Base-by-base conservation (phyloP, 2,797 vertebrate species). In the Pitangus sulphuratus region DNA sequence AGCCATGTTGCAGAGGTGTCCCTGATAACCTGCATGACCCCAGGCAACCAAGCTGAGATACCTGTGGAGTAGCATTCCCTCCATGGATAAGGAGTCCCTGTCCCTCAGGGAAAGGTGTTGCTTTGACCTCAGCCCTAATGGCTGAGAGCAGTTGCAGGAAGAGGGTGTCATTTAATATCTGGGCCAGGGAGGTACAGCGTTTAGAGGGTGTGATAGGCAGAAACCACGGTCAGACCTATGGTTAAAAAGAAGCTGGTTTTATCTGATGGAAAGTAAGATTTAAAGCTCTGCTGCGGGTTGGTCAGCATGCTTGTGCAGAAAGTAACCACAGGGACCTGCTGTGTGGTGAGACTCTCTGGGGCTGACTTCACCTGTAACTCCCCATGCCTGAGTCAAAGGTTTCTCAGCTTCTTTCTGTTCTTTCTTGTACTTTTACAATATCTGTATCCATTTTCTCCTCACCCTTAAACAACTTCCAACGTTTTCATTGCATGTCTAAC, bases 401-500 rank as follows among this genome's bases (percentile, higher is more conserved):
- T 91, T 56, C 62, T 62, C 33, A 5, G 0, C 85, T 82, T 71
- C 22, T 66, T 70, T 54, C 61, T 91, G 54, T 37, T 93, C 68
- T 81, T 58, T 79, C 54, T 84, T 87, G 69, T 90, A 75, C 40
- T 42, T 82, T 91, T 91, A 84, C 87, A 87, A 61, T 91, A 84
- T 74, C 66, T 76, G 33, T 88, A 79, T 93, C 83, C 70, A 31
- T 89, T 88, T 94, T 79, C 58, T 79, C 15, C 17, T 93, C 83
- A 66, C 65, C 44, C 40, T 94, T 95, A 94, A 95, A 86, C 62
- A 91, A 74, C 86, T 95, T 96, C 24, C 74, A 95, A 82, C 45
- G 17, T 90, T 95, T 95, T 93, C 93, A 64, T 95, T 48, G 33
- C 83, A 14, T 95, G 93, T 91, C 89, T 84, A 65, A 90, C 93